Evolutionary conservation across 2,888 invertebrate species (phyloP), one percentile per base, ranked within the genome.

Genomic region (Ormyrus rosae): DNA sequence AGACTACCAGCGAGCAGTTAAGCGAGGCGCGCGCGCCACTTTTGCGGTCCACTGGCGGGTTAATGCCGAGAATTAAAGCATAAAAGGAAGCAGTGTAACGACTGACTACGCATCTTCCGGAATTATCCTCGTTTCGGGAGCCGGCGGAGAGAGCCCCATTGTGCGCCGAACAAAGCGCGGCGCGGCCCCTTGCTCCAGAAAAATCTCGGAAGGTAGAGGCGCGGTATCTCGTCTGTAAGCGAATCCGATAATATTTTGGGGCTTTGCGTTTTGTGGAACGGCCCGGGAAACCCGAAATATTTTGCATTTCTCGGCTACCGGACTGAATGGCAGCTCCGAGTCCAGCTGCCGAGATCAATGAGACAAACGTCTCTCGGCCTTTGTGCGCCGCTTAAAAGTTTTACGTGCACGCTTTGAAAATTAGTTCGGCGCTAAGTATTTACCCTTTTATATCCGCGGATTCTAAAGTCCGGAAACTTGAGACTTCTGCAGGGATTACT

Each of bases 181-280:
- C 60, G 46, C 60, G 46, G 53, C 19, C 2, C 5, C 19, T 9
- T 11, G 9, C 46, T 60, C n/a, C 8, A 55, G 55, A 34, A 46
- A 61, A 53, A 75, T 19, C 10, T 53, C 19, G 46, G 13, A 8
- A 56, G 46, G 50, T 45, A 13, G 11, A 9, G 5, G 46, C 51
- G 51, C n/a, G 11, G 11, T 70, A 68, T 76, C 67, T 55, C 1
- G 19, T 64, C 78, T 79, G 69, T 69, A 73, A 81, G 67, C 65
- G 83, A 82, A 84, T 80, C 81, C 64, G 74, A 83, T 83, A 84
- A 85, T 84, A 82, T 84, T 84, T 83, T 83, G 75, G 81, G 81
- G 45, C 46, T 19, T 5, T 48, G 13, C 51, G 11, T 65, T 50
- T 64, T 7, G 46, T 34, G 46, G 10, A 46, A n/a, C 61, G 10